Percentiles rank a stretch among this genome's conserved stretches.
phyloP scores from a whole-genome alignment of 2,113 vertebrate genomes.

The Saccopteryx bilineata region DNA sequence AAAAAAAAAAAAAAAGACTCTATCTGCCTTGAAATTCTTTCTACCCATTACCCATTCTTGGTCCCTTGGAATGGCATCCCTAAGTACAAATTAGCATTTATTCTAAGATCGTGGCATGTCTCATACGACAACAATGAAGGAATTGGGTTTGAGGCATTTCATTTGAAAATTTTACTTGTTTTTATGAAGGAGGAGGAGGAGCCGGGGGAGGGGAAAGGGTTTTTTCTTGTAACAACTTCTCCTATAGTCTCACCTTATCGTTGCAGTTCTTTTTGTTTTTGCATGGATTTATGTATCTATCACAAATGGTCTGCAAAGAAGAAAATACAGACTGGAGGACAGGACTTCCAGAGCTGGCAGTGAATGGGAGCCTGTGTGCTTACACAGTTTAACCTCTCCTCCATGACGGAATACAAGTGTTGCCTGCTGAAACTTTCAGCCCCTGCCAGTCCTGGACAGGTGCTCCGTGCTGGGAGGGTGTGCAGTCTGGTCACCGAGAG shows the following conservation, averaged over 20 bases:
- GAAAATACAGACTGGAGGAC: background rate
- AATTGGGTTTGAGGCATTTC: background rate
- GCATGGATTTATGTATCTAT: background rate
- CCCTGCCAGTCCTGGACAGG: background rate
- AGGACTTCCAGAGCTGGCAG: background rate
- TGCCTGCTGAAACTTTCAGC: background rate
- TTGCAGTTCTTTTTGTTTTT: background rate
- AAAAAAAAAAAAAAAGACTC: background rate
- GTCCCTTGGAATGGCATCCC: background rate
- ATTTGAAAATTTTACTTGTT: background rate
- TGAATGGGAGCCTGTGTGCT: background rate
- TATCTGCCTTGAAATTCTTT: background rate
- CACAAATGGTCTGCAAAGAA: background rate
- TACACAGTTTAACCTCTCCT: background rate
- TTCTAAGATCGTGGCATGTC: background rate
- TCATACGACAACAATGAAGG: background rate
- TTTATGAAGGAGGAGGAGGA: background rate
- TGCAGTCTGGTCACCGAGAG: accelerated
- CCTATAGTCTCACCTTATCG: background rate
- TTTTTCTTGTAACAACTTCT: background rate
- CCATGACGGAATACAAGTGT: background rate
- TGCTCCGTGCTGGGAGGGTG: accelerated
- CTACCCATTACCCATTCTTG: background rate
- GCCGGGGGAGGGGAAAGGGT: too few relatives aligned
- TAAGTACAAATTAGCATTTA: background rate